Evolutionary conservation across 1,140 invertebrate genomes (phyloP).

Genomic region (Psix sp.): DNA sequence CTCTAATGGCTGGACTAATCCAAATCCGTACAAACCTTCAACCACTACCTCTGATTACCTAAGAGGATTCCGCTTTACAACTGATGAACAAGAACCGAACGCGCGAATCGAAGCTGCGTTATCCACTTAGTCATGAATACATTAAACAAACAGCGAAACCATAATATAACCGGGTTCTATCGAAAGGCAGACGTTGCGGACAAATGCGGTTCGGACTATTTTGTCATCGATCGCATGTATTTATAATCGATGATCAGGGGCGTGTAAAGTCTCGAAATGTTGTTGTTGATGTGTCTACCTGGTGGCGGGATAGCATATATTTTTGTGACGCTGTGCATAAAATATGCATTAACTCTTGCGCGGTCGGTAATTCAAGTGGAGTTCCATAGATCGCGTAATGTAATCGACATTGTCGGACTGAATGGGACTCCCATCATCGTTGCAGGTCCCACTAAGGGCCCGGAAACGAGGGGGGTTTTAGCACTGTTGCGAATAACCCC

Average conservation of each 20-base stretch:
- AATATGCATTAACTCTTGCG: slow-evolving; percentile 63
- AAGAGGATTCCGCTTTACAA: too few species aligned
- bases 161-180: too few species aligned
- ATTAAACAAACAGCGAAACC: too few species aligned
- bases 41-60: too few species aligned
- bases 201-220: slow-evolving; percentile 23
- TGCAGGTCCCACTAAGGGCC: slow-evolving; percentile 67
- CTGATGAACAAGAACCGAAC: too few species aligned
- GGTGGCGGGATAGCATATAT: slow-evolving; percentile 31
- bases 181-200: too few species aligned
- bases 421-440: slow-evolving; percentile 54
- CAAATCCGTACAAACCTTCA: too few species aligned
- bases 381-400: slow-evolving; percentile 69
- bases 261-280: slow-evolving; percentile 33
- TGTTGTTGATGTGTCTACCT: slow-evolving; percentile 14
- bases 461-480: slow-evolving; percentile 42
- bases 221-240: slow-evolving; percentile 45
- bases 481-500: slow-evolving; percentile 61
- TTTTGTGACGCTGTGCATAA: slow-evolving; percentile 62
- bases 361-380: slow-evolving; percentile 65
- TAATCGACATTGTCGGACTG: slow-evolving; percentile 50
- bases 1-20: too few species aligned
- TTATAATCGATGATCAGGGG: slow-evolving; percentile 47
- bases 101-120: too few species aligned
- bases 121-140: too few species aligned